Conservation (phyloP, 2,797 vertebrate species). For the Siniperca obscura region DNA sequence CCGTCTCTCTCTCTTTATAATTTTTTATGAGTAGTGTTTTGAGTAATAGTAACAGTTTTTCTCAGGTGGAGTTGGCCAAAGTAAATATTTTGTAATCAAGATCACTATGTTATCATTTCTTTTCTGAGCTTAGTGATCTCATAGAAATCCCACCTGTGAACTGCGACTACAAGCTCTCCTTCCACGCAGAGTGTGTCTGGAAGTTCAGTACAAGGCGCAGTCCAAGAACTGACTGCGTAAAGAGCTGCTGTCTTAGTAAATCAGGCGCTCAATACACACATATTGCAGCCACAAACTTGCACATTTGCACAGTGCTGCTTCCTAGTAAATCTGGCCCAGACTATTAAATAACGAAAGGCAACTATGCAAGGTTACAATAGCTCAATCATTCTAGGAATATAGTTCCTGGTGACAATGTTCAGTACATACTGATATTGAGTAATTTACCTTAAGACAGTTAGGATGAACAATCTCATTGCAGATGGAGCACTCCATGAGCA, state of each 20-base stretch:
- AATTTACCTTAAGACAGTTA: slow-evolving; percentile 93
- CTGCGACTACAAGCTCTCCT: not conserved
- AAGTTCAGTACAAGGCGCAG: not conserved
- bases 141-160: not conserved
- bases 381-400: not conserved
- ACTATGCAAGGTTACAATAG: not conserved
- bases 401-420: not conserved
- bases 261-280: not conserved
- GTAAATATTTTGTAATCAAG: not conserved
- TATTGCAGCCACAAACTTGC: not conserved
- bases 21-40: not conserved
- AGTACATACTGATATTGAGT: not conserved
- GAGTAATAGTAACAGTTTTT: not conserved
- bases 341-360: not conserved
- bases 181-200: not conserved
- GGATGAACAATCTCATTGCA: slow-evolving; percentile 98
- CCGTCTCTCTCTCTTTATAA: not conserved
- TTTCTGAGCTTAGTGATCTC: not conserved
- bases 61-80: not conserved
- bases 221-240: not conserved
- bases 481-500: slow-evolving; percentile 99
- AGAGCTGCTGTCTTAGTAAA: not conserved
- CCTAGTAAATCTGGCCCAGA: not conserved
- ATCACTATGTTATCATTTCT: not conserved
- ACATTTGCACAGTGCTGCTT: not conserved